Evolutionary conservation across 2,888 invertebrate genomes (phyloP), one percentile per base, ranked within the genome.

Genomic region (Cryptocheilus praepositus): DNA sequence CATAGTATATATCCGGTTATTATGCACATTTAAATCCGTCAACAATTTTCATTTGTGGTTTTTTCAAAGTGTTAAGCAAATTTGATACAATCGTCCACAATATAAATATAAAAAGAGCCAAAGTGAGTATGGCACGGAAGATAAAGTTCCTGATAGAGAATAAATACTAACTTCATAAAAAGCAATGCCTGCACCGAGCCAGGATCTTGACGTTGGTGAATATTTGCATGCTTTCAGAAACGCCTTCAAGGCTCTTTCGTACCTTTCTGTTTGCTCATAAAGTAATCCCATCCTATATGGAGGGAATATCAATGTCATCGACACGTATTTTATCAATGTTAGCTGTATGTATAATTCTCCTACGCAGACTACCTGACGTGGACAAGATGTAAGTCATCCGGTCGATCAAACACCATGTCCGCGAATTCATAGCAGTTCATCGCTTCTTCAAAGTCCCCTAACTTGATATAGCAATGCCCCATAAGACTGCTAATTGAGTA

Each of bases 121-220:
- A n/a, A n/a, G n/a, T n/a, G n/a, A n/a, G n/a, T n/a, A n/a, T n/a
- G n/a, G n/a, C n/a, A n/a, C n/a, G n/a, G n/a, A n/a, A n/a, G n/a
- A n/a, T n/a, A n/a, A n/a, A n/a, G n/a, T n/a, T n/a, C n/a, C n/a
- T 25, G 5, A 25, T 5, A 5, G 5, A 36, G 11, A 36, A 11
- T 36, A 7, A 36, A 7, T 36, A 36, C 36, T 74, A 59, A 85
- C 86, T 22, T 81, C 57, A 58, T 80, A 85, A 55, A 65, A 77
- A 22, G 81, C 67, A 13, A 81, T 73, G 15, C 86, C 86, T 15
- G 81, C 71, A 1, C 85, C 84, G 0, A 86, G 69, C 86, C 86
- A 86, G 16, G 77, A 79, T 58, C 66, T 60, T 3, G 75, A 71
- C 5, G 81, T 80, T 0, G 85, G 82, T 3, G 80, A 79, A 11